Conservation (phyloP, 2,888 invertebrate species). For the Xanthorhoe spadicearia region DNA sequence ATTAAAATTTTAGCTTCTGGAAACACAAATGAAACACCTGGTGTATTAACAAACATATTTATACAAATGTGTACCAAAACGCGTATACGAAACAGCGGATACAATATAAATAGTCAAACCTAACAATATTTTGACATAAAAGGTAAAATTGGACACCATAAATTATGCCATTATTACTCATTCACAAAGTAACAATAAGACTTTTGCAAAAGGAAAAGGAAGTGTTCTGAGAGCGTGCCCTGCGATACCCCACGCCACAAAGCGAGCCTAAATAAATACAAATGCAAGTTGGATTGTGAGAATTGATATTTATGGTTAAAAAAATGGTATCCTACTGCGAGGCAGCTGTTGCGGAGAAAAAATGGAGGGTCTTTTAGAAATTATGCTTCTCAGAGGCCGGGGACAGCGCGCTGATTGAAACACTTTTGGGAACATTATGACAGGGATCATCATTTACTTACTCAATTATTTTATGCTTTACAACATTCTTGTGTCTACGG, state of each 20-base stretch:
- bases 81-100: neutral
- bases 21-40: neutral
- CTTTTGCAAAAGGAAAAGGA: conserved; percentile 67
- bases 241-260: conserved; percentile 61
- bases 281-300: conserved; percentile 77
- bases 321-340: conserved; percentile 73
- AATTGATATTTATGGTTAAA: conserved; percentile 83
- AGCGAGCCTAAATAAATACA: conserved; percentile 78
- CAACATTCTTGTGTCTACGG: neutral
- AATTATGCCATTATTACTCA: conserved; percentile 56
- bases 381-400: conserved; percentile 54
- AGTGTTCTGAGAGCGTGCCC: conserved; percentile 61
- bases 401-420: conserved; percentile 49
- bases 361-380: conserved; percentile 58
- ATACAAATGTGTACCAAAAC: neutral
- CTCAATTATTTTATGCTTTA: conserved; percentile 37
- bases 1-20: neutral
- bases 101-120: conserved; percentile 9
- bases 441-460: conserved; percentile 47
- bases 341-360: conserved; percentile 66
- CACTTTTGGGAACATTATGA: conserved; percentile 50
- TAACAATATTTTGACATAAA: conserved; percentile 43
- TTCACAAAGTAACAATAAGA: conserved; percentile 58
- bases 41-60: neutral
- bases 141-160: conserved; percentile 44